A percentile compares a stretch with the other conserved stretches of the same genome.
Evolutionary conservation across 2,888 invertebrate species (phyloP).

Genomic region (Yponomeuta sedellus): DNA sequence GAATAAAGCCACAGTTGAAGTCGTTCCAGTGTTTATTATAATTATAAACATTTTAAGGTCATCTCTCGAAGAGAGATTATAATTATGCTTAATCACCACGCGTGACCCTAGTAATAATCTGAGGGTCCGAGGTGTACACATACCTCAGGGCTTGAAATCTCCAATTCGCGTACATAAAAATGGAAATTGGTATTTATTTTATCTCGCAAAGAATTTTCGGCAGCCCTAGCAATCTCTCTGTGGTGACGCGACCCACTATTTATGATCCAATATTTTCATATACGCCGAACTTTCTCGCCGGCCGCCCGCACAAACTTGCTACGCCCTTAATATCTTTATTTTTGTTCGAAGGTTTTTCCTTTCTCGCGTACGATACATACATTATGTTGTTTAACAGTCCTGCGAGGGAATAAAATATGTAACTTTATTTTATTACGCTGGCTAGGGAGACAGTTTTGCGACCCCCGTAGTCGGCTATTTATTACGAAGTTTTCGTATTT

Average conservation of each 20-base stretch:
- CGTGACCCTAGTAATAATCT: no score
- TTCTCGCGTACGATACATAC: neutral
- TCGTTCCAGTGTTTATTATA: no score
- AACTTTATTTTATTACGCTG: constrained; percentile 2
- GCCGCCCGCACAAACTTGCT: constrained; percentile 16
- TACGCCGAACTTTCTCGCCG: constrained; percentile 16
- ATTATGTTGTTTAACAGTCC: constrained; percentile 1
- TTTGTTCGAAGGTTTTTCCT: constrained; percentile 5
- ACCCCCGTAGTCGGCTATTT: neutral
- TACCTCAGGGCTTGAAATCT: no score
- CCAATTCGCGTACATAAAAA: no score
- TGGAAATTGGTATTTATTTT: constrained; percentile 10
- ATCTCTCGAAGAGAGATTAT: no score
- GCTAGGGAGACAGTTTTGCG: neutral
- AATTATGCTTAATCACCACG: no score
- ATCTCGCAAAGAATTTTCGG: neutral
- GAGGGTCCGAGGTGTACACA: no score
- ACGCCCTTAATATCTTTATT: constrained; percentile 18
- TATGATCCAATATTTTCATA: constrained; percentile 22
- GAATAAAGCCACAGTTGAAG: no score
- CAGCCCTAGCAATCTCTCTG: constrained; percentile 5
- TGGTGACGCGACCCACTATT: constrained; percentile 20
- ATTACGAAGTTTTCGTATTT: neutral
- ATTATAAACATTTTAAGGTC: no score
- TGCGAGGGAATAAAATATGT: constrained; percentile 1